Base-by-base conservation (phyloP, 2,888 invertebrate genomes). In the Congeria kusceri region DNA sequence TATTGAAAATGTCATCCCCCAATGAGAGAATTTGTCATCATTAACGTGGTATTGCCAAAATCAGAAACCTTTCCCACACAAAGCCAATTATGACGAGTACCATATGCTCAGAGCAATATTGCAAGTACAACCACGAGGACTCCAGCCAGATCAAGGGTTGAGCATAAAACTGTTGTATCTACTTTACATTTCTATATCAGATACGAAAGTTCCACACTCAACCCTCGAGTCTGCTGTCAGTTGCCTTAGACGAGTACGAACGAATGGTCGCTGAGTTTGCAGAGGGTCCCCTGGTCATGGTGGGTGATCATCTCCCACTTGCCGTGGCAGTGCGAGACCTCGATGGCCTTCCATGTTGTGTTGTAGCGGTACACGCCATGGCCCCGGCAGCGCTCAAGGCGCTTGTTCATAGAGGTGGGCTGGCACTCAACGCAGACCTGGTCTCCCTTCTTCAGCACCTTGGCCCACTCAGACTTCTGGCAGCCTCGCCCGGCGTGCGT, bases 291-390 rank as follows among this genome's bases (percentile, higher is more conserved):
- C 5, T 92, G 87, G 29, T 92, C 86, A 62, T 90, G 88, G 11
- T 87, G 77, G 39, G 91, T 91, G 61, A 91, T 85, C 85, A 97
- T 95, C 61, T 96, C 94, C 97, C 97, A 98, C 92, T 97, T 97
- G 49, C 97, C 98, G 90, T 97, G 97, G 93, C 98, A 98, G 89
- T 97, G 96, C 0, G 96, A 96, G n/a, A 96, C 96, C 61, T 96
- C 96, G 44, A 97, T 95, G 46, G 97, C 97, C 88, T 96, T 96
- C 96, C 96, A 98, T 73, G 97, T 95, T 15, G 97, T 97, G 80
- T 96, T 95, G 74, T 96, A 95, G 0, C 96, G 96, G 39, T 95
- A 94, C 2, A 96, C 96, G 0, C 98, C 97, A 92, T 97, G 97
- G 0, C 98, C 98, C 81, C 96, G 96, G 94, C 98, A 98, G 62